phyloP scores from a whole-genome alignment of 1,140 invertebrate genomes.

The Drosophila sechellia region DNA sequence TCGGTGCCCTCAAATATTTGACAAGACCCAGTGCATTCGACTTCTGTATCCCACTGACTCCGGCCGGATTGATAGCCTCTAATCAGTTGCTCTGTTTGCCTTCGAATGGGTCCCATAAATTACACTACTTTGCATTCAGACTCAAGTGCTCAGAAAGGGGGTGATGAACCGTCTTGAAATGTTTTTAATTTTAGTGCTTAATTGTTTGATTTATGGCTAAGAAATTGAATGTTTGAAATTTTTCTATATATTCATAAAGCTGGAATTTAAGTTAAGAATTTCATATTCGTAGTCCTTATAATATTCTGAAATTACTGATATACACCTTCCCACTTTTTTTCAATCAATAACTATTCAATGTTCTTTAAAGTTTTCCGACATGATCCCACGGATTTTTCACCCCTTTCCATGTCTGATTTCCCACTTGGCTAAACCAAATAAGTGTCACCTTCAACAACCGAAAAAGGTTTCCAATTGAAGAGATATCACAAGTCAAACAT shows the following conservation, averaged over 20 bases:
- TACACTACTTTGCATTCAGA: constrained; percentile 45
- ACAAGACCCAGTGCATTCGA: constrained; percentile 27
- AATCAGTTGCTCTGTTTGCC: constrained; percentile 66
- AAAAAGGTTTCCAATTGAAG: constrained; percentile 51
- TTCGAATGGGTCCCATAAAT: constrained; percentile 51
- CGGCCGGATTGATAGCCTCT: constrained; percentile 47
- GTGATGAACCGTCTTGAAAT: constrained; percentile 29
- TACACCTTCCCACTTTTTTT: not conserved
- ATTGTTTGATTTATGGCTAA: constrained; percentile 64
- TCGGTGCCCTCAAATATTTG: constrained; percentile 65
- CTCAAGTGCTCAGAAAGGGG: constrained; percentile 16
- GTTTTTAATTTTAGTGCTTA: constrained; percentile 54
- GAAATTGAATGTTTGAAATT: constrained; percentile 1
- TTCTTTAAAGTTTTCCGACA: constrained; percentile 14
- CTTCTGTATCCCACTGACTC: constrained; percentile 36
- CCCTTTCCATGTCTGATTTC: constrained; percentile 35
- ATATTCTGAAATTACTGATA: not conserved
- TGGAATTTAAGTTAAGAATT: not conserved
- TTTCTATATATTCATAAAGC: not conserved
- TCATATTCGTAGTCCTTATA: no score
- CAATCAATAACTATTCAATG: not conserved
- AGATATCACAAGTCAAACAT: constrained; percentile 33
- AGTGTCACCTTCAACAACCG: constrained; percentile 53
- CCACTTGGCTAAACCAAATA: constrained; percentile 52
- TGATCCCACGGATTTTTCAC: constrained; percentile 15